Evolutionary conservation across 2,113 vertebrate species (phyloP), one percentile per base, ranked within the genome.

Genomic region (Cacatua alba): DNA sequence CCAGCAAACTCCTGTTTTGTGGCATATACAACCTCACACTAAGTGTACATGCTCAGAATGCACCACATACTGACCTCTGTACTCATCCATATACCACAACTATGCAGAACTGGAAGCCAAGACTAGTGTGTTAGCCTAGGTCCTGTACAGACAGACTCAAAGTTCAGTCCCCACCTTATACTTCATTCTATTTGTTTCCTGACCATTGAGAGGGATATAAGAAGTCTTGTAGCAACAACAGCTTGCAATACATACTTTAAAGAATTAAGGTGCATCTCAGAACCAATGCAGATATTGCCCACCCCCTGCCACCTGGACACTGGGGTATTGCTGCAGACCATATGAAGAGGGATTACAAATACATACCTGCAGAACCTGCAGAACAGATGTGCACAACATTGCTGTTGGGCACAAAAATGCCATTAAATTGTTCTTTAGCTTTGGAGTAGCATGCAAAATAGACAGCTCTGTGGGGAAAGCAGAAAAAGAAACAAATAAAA

Each of bases 381-480:
- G 99, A 99, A 65, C 99, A 99, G 94, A 99, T 64, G 82, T 99
- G 99, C 82, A 99, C 99, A 9, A 94, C 15, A 64, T 99, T 99
- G 97, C 99, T 99, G 80, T 99, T 99, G 16, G 99, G 99, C 89
- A 99, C 99, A 44, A 99, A 99, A 88, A 99, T 60, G 79, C 98
- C 96, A 95, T 99, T 99, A 97, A 99, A 99, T 26, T 95, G 94
- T 96, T 99, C 99, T 97, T 99, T 99, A 82, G 99, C 98, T 97
- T 99, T 99, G 6, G 99, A 99, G 96, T 99, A 99, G 48, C 99
- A 99, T 7, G 98, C 99, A 97, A 99, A 99, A 96, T 99, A 99
- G 92, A 99, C 98, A 51, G 99, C 99, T 97, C 99, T 99, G 98
- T 65, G 90, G 88, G 88, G 51, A 80, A 7, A 5, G 17, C 6